These are phyloP conservation scores for Strigamia transsilvanica DNA, from an alignment of 2,888 invertebrate species.

Conservation along the genomic window DNA sequence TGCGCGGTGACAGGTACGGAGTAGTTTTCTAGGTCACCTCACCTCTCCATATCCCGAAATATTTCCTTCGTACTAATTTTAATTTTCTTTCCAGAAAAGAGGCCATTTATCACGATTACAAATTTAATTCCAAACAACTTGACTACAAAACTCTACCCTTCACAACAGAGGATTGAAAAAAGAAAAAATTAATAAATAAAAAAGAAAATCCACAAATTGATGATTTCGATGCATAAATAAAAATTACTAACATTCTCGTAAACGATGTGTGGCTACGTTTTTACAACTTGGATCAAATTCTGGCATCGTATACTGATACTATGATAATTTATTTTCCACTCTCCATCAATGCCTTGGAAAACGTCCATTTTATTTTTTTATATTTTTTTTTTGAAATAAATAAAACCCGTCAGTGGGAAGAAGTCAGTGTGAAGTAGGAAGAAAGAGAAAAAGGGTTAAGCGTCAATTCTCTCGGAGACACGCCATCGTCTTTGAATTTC, in stretches of 20 bases:
- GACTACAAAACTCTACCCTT: constrained; percentile 27
- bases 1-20: constrained; percentile 24
- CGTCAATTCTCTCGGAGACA: constrained; percentile 16
- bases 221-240: not conserved
- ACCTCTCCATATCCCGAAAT: not conserved
- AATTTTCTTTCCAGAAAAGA: constrained; percentile 14
- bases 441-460: constrained; percentile 29
- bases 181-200: not conserved
- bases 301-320: not conserved
- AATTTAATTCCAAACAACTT: constrained; percentile 21
- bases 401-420: not conserved
- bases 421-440: not conserved
- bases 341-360: not conserved
- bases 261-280: not conserved
- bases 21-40: constrained; percentile 18
- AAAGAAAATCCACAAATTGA: not conserved
- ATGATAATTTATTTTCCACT: constrained; percentile 22
- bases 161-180: not conserved
- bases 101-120: constrained; percentile 30
- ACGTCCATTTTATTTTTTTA: not conserved
- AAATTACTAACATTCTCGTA: not conserved
- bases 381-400: not conserved
- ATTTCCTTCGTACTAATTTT: constrained; percentile 14
- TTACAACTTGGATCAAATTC: constrained; percentile 17
- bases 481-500: constrained; percentile 18